Conservation (phyloP, 2,797 vertebrate genomes). For the Gallirallus australis region DNA sequence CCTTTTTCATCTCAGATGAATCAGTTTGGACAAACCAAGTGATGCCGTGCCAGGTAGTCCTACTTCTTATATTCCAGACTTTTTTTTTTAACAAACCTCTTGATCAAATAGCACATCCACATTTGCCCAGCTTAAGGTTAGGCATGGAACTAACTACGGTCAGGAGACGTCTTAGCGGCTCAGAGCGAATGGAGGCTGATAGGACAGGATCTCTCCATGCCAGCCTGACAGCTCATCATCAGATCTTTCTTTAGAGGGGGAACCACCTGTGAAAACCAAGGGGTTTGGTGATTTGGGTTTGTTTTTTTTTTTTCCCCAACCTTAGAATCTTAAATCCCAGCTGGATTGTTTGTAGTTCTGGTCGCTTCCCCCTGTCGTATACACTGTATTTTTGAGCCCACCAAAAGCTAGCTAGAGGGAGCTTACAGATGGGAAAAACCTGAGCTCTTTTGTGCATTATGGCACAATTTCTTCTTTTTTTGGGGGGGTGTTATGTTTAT, state of each 20-base stretch:
- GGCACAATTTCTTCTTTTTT: constrained; percentile 34
- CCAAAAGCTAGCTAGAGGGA: constrained; percentile 42
- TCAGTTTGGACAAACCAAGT: constrained; percentile 37
- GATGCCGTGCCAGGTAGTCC: constrained; percentile 47
- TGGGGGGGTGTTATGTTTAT: constrained; percentile 35
- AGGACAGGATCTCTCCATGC: not conserved
- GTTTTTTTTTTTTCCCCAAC: not conserved
- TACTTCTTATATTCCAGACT: constrained; percentile 14
- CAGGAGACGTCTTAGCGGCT: not conserved
- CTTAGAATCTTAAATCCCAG: not conserved
- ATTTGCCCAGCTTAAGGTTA: constrained; percentile 39
- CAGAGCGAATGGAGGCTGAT: not conserved
- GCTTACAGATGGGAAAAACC: constrained; percentile 58
- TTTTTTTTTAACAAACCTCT: constrained; percentile 57
- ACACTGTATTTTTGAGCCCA: not conserved
- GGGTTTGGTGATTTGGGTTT: no score
- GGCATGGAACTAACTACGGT: not conserved
- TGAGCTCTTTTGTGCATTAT: constrained; percentile 45
- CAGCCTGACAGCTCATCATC: constrained; percentile 40
- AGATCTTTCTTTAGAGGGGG: constrained; percentile 1
- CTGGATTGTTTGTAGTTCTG: constrained; percentile 23
- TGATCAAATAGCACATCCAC: not conserved
- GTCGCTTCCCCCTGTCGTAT: not conserved
- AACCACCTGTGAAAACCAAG: not conserved
- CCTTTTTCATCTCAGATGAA: constrained; percentile 64